Percentiles rank a stretch among this genome's conserved stretches.
Evolutionary conservation across 2,113 vertebrate species (phyloP).

Genomic region (Petrocephalus zakoni): DNA sequence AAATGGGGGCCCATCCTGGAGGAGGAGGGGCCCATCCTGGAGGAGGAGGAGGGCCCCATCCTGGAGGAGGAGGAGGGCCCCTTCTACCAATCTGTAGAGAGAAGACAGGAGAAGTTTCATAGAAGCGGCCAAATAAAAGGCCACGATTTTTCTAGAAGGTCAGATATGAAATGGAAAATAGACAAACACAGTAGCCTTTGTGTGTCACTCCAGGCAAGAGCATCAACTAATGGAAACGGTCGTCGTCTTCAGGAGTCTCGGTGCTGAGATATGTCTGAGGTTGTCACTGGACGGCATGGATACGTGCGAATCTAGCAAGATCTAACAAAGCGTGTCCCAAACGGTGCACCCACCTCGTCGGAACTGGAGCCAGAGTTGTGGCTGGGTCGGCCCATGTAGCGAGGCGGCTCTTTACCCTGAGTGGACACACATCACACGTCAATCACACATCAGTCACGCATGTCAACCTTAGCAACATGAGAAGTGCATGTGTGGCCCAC

Average conservation of each 20-base stretch:
- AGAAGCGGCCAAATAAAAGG: neutral
- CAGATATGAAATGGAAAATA: neutral
- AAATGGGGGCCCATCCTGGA: neutral
- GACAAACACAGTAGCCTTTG: neutral
- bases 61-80: neutral
- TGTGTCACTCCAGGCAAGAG: neutral
- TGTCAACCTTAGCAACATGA: neutral
- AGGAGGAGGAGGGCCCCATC: neutral
- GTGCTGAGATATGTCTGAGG: neutral
- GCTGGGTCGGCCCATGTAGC: neutral
- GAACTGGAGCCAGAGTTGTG: constrained; percentile 27
- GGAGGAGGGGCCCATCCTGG: neutral
- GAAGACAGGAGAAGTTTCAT: neutral
- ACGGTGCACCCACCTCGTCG: constrained; percentile 25
- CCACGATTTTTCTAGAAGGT: neutral
- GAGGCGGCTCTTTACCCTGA: constrained; percentile 14
- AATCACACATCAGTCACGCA: neutral
- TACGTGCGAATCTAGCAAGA: neutral
- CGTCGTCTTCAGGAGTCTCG: neutral
- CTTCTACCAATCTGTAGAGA: neutral
- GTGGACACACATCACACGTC: neutral
- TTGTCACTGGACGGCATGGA: neutral
- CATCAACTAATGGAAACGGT: neutral
- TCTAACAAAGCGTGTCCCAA: neutral
- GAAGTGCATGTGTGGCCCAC: neutral